These are phyloP conservation scores for Muscicapa comitata DNA, from an alignment of 2,797 vertebrate genomes.

Conservation along the genomic window DNA sequence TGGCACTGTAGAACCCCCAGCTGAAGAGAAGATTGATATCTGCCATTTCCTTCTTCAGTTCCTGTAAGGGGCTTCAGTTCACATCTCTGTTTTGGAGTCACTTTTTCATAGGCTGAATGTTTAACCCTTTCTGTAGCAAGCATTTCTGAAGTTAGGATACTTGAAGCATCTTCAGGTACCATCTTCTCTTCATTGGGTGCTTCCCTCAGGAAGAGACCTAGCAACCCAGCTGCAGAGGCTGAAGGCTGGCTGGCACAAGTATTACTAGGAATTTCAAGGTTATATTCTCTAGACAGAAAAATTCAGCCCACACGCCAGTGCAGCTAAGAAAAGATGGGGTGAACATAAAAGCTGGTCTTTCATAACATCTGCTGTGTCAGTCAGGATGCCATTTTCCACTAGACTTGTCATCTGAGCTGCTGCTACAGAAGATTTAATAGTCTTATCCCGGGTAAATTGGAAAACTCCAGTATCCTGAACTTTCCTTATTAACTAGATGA, in stretches of 20 bases:
- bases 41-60: background rate
- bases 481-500: background rate
- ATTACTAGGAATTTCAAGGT: background rate
- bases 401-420: background rate
- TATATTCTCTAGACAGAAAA: background rate
- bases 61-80: background rate
- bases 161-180: background rate
- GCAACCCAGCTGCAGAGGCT: background rate
- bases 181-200: background rate
- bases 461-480: background rate
- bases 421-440: background rate
- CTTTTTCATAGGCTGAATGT: background rate
- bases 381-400: background rate
- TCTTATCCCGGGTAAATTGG: background rate
- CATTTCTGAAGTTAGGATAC: background rate
- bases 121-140: background rate
- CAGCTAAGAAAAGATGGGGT: background rate
- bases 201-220: background rate
- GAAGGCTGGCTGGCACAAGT: background rate
- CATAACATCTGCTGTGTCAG: background rate
- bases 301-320: background rate
- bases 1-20: background rate
- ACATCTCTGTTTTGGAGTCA: background rate
- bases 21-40: background rate
- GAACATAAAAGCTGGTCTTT: background rate